Evolutionary conservation across 2,113 vertebrate species (phyloP).

Genomic region (Ailuropoda melanoleuca): DNA sequence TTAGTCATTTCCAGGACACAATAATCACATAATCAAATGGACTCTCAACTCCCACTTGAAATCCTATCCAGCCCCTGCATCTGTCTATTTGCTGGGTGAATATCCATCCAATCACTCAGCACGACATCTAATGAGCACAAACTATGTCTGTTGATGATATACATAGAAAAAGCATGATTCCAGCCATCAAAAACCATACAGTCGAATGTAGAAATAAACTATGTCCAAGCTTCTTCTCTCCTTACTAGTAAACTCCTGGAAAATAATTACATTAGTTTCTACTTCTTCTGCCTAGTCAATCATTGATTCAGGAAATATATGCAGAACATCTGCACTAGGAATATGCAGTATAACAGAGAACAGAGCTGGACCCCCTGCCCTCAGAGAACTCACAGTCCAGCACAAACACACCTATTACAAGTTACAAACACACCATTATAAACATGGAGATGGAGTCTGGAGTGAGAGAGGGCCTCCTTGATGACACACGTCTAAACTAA

Average conservation of each 20-base stretch:
- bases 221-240: background rate
- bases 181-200: background rate
- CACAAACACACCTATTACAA: background rate
- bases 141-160: background rate
- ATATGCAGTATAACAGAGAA: accelerated
- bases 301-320: background rate
- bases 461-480: background rate
- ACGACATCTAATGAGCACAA: background rate
- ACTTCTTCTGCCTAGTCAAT: background rate
- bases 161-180: background rate
- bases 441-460: background rate
- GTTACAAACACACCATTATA: too few species aligned
- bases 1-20: accelerated
- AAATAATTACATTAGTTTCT: background rate
- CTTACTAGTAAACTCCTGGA: background rate
- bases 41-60: background rate
- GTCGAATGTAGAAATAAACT: background rate
- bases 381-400: background rate
- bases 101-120: background rate
- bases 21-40: background rate
- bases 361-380: background rate
- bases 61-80: background rate
- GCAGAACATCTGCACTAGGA: background rate
- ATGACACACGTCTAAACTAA: background rate
- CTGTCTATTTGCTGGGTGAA: background rate